Evolutionary conservation across 2,888 invertebrate species (phyloP).

Genomic region (Diploptera punctata): DNA sequence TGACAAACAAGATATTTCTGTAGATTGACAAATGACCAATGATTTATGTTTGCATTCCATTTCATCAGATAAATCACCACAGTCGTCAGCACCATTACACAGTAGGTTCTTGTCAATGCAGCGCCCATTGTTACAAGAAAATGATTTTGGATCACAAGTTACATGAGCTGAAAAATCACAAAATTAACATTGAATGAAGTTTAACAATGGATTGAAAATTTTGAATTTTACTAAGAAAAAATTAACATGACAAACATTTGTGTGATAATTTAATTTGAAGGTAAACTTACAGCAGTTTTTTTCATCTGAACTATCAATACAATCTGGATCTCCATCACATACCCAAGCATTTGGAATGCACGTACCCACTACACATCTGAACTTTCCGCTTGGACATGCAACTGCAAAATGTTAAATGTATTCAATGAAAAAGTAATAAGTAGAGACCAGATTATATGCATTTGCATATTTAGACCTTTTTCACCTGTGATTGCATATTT

Average conservation of each 20-base stretch:
- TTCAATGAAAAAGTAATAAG: too few species aligned
- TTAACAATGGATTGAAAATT: background rate
- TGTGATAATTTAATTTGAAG: too few species aligned
- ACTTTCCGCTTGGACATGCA: conserved; percentile 24
- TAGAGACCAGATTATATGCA: too few species aligned
- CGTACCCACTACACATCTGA: conserved; percentile 31
- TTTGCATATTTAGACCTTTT: too few species aligned
- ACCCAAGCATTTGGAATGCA: conserved; percentile 50
- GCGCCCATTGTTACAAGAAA: conserved; percentile 59
- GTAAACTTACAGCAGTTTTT: conserved; percentile 54
- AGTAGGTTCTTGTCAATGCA: conserved; percentile 62
- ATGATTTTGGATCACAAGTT: conserved; percentile 58
- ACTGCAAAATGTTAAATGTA: too few species aligned
- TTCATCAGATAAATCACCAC: conserved; percentile 50
- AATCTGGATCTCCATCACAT: conserved; percentile 55
- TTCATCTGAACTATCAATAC: conserved; percentile 53
- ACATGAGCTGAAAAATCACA: conserved; percentile 9
- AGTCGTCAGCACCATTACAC: conserved; percentile 66
- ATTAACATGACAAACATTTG: too few species aligned
- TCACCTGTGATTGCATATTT: too few species aligned
- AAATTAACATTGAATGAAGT: background rate
- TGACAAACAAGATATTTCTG: conserved; percentile 59
- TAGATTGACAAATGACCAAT: conserved; percentile 51
- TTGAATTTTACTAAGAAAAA: too few species aligned
- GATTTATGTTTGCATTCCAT: background rate